Evolutionary conservation across 2,797 vertebrate species (phyloP).

Genomic region (Buceros bicornis): DNA sequence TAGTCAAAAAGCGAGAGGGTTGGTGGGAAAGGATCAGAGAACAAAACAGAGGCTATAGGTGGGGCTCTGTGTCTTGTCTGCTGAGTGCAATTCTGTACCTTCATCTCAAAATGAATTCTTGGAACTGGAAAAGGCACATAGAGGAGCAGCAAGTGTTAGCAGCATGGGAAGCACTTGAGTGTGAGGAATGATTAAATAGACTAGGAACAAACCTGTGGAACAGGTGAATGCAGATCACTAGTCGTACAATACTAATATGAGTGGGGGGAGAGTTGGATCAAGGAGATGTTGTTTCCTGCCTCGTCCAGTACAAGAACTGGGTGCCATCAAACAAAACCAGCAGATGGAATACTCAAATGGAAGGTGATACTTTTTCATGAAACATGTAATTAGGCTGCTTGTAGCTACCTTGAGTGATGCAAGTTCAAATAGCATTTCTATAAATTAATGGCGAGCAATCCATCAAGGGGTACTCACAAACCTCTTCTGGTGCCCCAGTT

Average conservation of each 20-base stretch:
- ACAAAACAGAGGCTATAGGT: not conserved
- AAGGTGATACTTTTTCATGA: not conserved
- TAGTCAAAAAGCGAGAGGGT: not conserved
- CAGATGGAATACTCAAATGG: not conserved
- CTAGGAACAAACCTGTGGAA: not conserved
- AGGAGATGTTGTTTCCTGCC: not conserved
- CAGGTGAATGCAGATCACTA: not conserved
- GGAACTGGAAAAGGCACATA: not conserved
- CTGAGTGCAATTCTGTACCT: not conserved
- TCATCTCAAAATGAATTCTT: not conserved
- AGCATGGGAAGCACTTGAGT: not conserved
- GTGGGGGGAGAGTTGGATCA: not conserved
- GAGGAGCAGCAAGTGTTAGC: not conserved
- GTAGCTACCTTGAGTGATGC: not conserved
- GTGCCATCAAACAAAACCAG: not conserved
- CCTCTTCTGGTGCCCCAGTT: not conserved
- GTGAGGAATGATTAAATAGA: not conserved
- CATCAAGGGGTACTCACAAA: not conserved
- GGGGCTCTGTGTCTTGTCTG: not conserved
- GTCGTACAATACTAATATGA: rapidly evolving
- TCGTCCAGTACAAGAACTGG: not conserved
- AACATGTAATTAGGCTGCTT: not conserved
- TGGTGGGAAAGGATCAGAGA: not conserved
- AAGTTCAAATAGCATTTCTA: not conserved
- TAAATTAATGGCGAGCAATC: not conserved